phyloP scores from a whole-genome alignment of 2,113 vertebrate genomes.

The Saiga tatarica region DNA sequence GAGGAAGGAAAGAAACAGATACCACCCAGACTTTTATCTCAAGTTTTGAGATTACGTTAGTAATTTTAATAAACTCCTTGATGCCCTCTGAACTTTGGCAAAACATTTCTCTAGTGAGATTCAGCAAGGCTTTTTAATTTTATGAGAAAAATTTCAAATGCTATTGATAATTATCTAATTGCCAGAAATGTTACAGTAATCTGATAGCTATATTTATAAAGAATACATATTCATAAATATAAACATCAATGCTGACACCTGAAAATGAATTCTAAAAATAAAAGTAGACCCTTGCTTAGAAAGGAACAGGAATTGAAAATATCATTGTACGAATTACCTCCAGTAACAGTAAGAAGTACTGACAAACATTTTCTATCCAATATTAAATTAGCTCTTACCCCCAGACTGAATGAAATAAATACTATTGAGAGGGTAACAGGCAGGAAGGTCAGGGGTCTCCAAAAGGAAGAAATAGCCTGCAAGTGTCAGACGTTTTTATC shows the following conservation, averaged over 20 bases:
- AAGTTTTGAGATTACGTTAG: background rate
- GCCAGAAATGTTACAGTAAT: conserved; percentile 36
- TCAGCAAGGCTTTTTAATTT: background rate
- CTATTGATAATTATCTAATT: background rate
- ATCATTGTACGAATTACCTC: background rate
- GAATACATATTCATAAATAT: conserved; percentile 49
- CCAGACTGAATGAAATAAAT: background rate
- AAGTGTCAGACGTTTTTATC: too few species aligned
- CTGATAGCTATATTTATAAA: conserved; percentile 23
- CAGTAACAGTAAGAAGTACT: background rate
- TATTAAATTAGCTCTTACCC: background rate
- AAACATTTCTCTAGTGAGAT: background rate
- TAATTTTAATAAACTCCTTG: background rate
- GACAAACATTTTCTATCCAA: background rate
- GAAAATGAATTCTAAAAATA: conserved; percentile 48
- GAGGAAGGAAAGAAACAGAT: background rate
- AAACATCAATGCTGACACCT: background rate
- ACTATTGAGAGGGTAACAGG: background rate
- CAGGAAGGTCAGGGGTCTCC: too few species aligned
- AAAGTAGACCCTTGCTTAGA: background rate
- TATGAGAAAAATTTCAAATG: background rate
- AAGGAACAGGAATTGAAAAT: background rate
- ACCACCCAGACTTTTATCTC: background rate
- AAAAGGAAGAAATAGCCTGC: too few species aligned
- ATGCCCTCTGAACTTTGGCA: background rate